These are phyloP conservation scores for Holothuria glaberrima DNA, from an alignment of 35 echinoderm and acorn worm species.

Conservation along the genomic window DNA sequence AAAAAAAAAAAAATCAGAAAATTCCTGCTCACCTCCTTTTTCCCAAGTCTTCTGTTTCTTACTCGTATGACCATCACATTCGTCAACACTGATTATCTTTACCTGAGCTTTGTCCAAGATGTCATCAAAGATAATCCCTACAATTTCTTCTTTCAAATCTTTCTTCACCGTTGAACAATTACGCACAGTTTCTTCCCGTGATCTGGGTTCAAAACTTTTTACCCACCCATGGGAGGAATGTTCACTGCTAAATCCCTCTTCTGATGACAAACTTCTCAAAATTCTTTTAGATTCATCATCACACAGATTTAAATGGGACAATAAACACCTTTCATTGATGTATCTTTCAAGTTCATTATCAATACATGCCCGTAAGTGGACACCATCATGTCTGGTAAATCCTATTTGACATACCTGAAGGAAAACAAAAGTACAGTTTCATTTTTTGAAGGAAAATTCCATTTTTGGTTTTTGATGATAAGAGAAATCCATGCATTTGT, in stretches of 20 bases:
- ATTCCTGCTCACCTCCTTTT: conserved; percentile 75
- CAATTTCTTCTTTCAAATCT: conserved; percentile 68
- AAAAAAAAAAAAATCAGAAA: too few species aligned
- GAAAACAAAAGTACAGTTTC: too few species aligned
- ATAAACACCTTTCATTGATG: too few species aligned
- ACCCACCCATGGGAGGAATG: conserved; percentile 20
- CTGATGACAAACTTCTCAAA: conserved; percentile 5
- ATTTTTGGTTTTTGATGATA: too few species aligned
- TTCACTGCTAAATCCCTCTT: neutral
- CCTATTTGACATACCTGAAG: too few species aligned
- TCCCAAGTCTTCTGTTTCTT: conserved; percentile 70
- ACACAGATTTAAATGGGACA: neutral
- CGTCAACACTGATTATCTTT: neutral
- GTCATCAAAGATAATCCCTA: conserved; percentile 29
- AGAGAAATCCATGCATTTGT: too few species aligned
- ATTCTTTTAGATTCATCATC: too few species aligned
- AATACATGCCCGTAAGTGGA: too few species aligned
- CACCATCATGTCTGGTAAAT: too few species aligned
- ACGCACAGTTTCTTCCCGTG: conserved; percentile 68
- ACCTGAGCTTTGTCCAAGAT: neutral
- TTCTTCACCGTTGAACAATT: conserved; percentile 73
- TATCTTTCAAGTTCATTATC: too few species aligned
- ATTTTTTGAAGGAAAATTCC: too few species aligned
- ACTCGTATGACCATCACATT: conserved; percentile 16
- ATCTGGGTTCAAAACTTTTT: conserved; percentile 71